Percentiles rank a stretch among this genome's conserved stretches.
phyloP scores from a whole-genome alignment of 2,797 vertebrate species.

The Hylomyscus alleni region DNA sequence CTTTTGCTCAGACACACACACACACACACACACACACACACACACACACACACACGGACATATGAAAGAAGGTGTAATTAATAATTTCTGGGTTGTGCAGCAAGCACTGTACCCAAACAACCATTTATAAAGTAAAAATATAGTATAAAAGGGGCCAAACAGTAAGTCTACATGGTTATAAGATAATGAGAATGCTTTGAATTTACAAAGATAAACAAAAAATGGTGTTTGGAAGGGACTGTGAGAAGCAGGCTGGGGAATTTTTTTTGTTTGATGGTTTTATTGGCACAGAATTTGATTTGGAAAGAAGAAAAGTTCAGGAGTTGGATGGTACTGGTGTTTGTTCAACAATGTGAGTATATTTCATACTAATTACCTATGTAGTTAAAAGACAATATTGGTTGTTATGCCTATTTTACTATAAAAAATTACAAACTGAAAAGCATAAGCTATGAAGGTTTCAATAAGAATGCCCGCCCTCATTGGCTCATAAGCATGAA shows the following conservation, averaged over 20 bases:
- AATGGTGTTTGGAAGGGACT: background rate
- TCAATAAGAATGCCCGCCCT: background rate
- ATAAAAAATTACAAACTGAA: background rate
- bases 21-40: no score
- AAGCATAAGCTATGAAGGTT: background rate
- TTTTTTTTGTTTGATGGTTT: background rate
- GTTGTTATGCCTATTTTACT: background rate
- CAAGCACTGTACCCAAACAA: background rate
- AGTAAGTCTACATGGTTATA: background rate
- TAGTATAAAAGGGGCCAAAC: background rate
- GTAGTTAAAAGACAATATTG: background rate
- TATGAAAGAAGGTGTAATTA: background rate
- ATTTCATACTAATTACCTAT: background rate
- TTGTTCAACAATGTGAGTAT: background rate
- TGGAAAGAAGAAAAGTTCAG: background rate
- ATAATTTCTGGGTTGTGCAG: background rate
- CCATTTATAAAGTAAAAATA: background rate
- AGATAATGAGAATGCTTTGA: background rate
- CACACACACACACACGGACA: no score
- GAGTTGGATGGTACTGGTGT: background rate
- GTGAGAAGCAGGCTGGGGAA: fast-evolving
- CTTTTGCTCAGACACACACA: background rate
- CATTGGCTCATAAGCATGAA: background rate
- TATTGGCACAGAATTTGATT: background rate
- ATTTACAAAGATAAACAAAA: background rate